These are phyloP conservation scores for Pachycephus smyrnensis DNA, from an alignment of 2,888 invertebrate species.

Conservation along the genomic window DNA sequence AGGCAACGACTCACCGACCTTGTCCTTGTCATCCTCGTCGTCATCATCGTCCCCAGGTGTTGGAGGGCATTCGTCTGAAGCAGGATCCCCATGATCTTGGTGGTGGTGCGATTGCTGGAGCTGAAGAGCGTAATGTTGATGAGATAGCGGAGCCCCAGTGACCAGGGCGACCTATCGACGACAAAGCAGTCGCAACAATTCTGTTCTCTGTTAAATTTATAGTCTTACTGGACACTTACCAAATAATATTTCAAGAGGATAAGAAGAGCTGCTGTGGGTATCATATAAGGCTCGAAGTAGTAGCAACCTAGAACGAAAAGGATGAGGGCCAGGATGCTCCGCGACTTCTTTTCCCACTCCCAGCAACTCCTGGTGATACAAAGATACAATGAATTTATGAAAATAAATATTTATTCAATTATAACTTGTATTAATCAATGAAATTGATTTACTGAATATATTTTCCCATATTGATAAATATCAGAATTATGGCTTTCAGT, in stretches of 20 bases:
- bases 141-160: slow-evolving; percentile 61
- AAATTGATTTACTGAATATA: slow-evolving; percentile 83
- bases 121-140: slow-evolving; percentile 38
- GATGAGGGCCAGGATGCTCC: slow-evolving; percentile 86
- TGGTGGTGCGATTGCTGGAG: slow-evolving; percentile 21
- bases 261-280: slow-evolving; percentile 84
- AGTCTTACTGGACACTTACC: slow-evolving; percentile 60
- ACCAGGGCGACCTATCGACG: slow-evolving; percentile 65
- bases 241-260: slow-evolving; percentile 82
- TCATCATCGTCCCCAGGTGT: slow-evolving; percentile 74
- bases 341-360: slow-evolving; percentile 93
- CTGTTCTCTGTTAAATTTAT: slow-evolving; percentile 4
- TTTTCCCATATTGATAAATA: slow-evolving; percentile 89
- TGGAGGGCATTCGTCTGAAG: slow-evolving; percentile 53
- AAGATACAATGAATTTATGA: slow-evolving; percentile 24
- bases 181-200: slow-evolving; percentile 41
- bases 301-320: slow-evolving; percentile 91
- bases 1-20: slow-evolving; percentile 68
- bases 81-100: slow-evolving; percentile 47
- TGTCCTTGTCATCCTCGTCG: slow-evolving; percentile 92
- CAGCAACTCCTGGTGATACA: slow-evolving; percentile 83
- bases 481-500: slow-evolving; percentile 88
- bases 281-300: slow-evolving; percentile 96
- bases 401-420: neutral
- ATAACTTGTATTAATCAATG: neutral